A percentile compares a stretch with the other conserved stretches of the same genome.
Conservation (phyloP, 2,888 invertebrate genomes). For the Dioctria rufipes region DNA sequence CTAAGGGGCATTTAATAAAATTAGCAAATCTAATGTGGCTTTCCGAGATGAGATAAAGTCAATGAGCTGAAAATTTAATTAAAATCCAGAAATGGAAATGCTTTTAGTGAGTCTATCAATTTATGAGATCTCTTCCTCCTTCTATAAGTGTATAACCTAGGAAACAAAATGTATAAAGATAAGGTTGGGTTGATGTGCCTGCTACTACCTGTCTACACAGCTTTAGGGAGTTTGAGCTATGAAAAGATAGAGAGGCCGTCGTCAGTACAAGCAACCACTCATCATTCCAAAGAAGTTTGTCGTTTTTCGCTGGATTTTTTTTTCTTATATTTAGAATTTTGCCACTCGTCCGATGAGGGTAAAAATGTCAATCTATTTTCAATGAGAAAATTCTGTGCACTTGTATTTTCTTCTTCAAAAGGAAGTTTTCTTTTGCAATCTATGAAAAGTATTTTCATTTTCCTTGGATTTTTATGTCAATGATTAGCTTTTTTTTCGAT, state of each 20-base stretch:
- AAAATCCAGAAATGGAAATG: conserved; percentile 58
- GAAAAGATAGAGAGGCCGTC: conserved; percentile 16
- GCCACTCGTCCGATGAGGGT: conserved; percentile 5
- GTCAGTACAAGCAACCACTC: conserved; percentile 19
- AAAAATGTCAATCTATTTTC: conserved; percentile 50
- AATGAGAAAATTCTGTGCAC: conserved; percentile 24
- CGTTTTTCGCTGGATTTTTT: conserved; percentile 37
- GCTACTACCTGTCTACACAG: neutral
- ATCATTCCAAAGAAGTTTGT: conserved; percentile 27
- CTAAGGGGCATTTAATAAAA: conserved; percentile 48
- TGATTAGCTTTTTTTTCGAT: conserved; percentile 31
- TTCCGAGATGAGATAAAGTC: conserved; percentile 55
- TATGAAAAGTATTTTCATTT: conserved; percentile 41
- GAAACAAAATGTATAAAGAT: conserved; percentile 44
- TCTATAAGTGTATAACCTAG: neutral
- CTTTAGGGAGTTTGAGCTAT: neutral
- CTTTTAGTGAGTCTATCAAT: conserved; percentile 57
- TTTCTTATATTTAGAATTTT: conserved; percentile 11
- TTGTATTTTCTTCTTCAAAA: neutral
- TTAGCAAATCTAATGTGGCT: conserved; percentile 56
- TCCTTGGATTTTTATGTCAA: conserved; percentile 33
- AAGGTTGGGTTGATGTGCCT: conserved; percentile 35
- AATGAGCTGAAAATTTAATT: conserved; percentile 59
- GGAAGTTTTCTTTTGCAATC: conserved; percentile 24
- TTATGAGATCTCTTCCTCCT: conserved; percentile 56